Evolutionary conservation across 2,113 vertebrate genomes (phyloP), one percentile per base, ranked within the genome.

Genomic region (Pitta sordida): DNA sequence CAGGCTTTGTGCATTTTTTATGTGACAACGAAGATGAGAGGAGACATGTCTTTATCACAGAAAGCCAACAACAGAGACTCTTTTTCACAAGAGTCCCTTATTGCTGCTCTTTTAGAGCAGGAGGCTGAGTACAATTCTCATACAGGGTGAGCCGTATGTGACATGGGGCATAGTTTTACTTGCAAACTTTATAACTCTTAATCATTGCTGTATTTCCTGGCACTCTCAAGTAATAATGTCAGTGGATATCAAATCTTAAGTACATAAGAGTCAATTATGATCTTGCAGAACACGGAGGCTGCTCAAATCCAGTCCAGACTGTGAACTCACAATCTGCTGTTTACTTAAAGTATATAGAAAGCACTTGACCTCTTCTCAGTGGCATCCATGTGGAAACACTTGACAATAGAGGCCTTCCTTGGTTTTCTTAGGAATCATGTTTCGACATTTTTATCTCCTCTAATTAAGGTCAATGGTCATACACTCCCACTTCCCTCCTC

Each of bases 301-400:
- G 71, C 84, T 96, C 75, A 91, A 84, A 92, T 93, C 96, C 71
- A 82, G 84, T 70, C 83, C 86, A 78, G 70, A 68, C 84, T 83
- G 43, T 65, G 75, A 91, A 71, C 53, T 95, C 64, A 37, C 59
- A 69, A 55, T 87, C 84, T 96, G 44, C 91, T 93, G 65, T 90
- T 90, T 91, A 85, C 67, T 94, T 90, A 96, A 95, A 96, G 88
- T 76, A 93, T 79, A 96, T 89, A 94, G 83, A 88, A 93, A 74
- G 58, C 51, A 81, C 78, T 84, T 96, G 84, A 95, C 94, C 93
- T 95, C 95, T 94, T 94, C 93, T 82, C 56, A 71, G 63, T 83
- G 75, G 46, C 91, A 91, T 88, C 83, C 93, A 67, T 93, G 93
- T 96, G 91, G 86, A 74, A 88, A 88, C 64, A 93, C 64, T 96